Conservation (phyloP, 2,888 invertebrate species). For the Calephelis perditalis region DNA sequence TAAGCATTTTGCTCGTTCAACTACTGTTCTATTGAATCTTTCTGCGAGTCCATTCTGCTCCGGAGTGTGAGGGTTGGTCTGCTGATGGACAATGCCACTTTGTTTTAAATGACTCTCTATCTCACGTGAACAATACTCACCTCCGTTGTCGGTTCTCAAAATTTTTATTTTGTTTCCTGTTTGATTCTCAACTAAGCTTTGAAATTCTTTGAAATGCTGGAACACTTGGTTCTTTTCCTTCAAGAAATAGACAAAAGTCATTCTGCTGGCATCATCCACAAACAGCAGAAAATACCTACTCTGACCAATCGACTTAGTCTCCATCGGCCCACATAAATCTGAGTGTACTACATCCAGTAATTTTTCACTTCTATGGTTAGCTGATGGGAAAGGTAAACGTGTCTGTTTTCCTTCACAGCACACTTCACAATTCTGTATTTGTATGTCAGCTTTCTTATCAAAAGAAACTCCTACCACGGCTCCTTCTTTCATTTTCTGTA, state of each 20-base stretch:
- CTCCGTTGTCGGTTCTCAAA: background rate
- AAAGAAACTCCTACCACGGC: conserved; percentile 3
- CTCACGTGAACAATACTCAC: background rate
- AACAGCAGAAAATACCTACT: too few species aligned
- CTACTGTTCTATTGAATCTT: background rate
- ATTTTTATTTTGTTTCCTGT: background rate
- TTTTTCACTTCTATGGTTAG: conserved; percentile 28
- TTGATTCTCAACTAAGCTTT: background rate
- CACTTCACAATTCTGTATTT: conserved; percentile 14
- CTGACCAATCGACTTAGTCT: background rate
- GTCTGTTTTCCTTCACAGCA: conserved; percentile 36
- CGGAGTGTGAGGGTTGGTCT: background rate
- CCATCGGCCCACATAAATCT: conserved; percentile 2
- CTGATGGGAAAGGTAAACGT: conserved; percentile 32
- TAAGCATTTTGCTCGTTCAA: conserved; percentile 17
- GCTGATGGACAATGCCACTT: background rate
- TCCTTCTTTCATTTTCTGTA: conserved; percentile 16
- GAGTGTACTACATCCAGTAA: conserved; percentile 11
- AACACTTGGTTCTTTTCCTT: background rate
- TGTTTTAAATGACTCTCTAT: background rate
- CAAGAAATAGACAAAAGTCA: background rate
- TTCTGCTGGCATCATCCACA: background rate
- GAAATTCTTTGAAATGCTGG: too few species aligned
- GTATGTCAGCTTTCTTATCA: conserved; percentile 15
- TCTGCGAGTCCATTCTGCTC: background rate